Evolutionary conservation across 2,113 vertebrate genomes (phyloP), one percentile per base, ranked within the genome.

Genomic region (Scartelaos histophorus): DNA sequence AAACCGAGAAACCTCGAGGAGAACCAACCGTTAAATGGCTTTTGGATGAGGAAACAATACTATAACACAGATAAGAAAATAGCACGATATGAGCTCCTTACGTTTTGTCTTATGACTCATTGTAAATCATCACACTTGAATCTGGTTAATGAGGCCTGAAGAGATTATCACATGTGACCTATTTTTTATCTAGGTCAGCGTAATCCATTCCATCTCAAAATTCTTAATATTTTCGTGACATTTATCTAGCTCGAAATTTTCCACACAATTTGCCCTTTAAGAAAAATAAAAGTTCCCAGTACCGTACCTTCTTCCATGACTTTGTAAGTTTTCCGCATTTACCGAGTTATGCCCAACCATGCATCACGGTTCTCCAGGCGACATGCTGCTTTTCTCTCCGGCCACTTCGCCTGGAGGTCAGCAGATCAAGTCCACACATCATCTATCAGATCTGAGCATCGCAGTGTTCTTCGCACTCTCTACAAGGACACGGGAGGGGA

Each of bases 401-500:
- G 34, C 70, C 43, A 5, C 29, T 4, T 21, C 64, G 73, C 58
- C 43, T 19, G 60, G 46, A 69, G 81, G 71, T 81, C 46, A 82
- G 19, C 22, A 51, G 73, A 67, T 79, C 82, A 74, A 58, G 65
- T 71, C 79, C 45, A 71, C 74, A 43, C 68, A 79, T 38, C 71
- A 85, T 87, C 79, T 73, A 83, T 89, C 80, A 83, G 76, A 75
- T 38, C 58, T 6, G 46, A 70, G 70, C 9, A 61, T 60, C 45
- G 71, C 35, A 57, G 75, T 80, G 53, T 56, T 77, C 81, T 43
- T 67, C 53, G 45, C 53, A 4, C 68, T 70, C 5, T 0, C 61
- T 60, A 35, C 87, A 87, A 89, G 85, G 87, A 86, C 82, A 74
- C 19, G 1, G 61, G 45, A 64, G 70, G 73, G 69, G n/a, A n/a